Conservation (phyloP, 2,113 vertebrate genomes). For the Willisornis vidua region DNA sequence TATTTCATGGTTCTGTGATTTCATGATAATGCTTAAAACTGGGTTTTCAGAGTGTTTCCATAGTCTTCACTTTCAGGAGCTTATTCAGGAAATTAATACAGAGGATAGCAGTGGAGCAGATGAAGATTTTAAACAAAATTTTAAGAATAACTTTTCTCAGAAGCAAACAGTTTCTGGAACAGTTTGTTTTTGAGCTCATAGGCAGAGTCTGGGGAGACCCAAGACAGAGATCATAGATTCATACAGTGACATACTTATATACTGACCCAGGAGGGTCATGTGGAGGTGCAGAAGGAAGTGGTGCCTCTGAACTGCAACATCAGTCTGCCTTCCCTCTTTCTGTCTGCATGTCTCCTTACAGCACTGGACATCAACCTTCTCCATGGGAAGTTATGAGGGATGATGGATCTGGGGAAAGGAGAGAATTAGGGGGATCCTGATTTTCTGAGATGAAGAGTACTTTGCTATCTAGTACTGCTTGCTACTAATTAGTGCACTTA, state of each 20-base stretch:
- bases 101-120: not conserved
- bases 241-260: not conserved
- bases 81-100: not conserved
- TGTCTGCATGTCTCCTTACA: too few species aligned
- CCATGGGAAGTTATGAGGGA: too few species aligned
- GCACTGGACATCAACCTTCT: too few species aligned
- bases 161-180: not conserved
- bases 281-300: too few species aligned
- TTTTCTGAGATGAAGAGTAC: not conserved
- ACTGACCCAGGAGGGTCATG: not conserved
- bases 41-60: not conserved
- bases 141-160: not conserved
- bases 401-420: not conserved
- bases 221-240: not conserved
- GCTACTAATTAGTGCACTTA: not conserved
- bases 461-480: not conserved
- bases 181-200: not conserved
- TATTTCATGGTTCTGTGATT: not conserved
- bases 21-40: not conserved
- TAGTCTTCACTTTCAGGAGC: not conserved
- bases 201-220: not conserved
- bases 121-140: not conserved
- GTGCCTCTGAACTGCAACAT: too few species aligned
- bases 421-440: not conserved
- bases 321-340: too few species aligned